phyloP scores from a whole-genome alignment of 2,113 vertebrate species.

The Pardalotus punctatus region DNA sequence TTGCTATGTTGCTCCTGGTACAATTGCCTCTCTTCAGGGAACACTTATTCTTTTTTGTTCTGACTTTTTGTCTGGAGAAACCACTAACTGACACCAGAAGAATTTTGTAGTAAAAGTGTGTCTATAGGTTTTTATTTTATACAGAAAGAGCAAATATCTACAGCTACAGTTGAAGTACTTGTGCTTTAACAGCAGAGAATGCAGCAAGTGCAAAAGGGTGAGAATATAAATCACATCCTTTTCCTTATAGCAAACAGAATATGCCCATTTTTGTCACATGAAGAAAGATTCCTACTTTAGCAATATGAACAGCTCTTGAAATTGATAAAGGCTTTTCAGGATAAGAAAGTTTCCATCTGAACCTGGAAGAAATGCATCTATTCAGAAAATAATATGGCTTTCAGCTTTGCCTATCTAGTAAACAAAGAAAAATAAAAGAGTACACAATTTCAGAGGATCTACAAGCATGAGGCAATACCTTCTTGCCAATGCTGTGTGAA shows the following conservation, averaged over 20 bases:
- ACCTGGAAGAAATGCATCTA: not conserved
- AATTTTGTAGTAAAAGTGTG: not conserved
- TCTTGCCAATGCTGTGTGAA: not conserved
- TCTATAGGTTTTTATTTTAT: conserved; percentile 8
- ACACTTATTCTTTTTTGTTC: not conserved
- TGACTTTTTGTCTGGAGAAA: not conserved
- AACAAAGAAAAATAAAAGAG: not conserved
- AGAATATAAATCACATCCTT: not conserved
- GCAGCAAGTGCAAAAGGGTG: not conserved
- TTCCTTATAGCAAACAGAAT: not conserved
- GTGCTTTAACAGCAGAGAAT: not conserved
- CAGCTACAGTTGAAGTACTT: not conserved
- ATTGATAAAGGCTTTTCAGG: not conserved
- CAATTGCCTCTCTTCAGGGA: not conserved
- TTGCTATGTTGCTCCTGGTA: not conserved
- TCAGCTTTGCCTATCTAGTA: not conserved
- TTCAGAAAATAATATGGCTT: not conserved
- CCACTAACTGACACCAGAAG: not conserved
- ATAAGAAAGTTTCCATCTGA: not conserved
- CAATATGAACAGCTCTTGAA: not conserved
- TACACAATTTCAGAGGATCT: not conserved
- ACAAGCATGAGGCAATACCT: not conserved
- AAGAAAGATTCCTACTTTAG: not conserved
- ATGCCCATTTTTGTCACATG: not conserved
- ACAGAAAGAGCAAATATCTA: not conserved